phyloP scores from a whole-genome alignment of 1,140 invertebrate species.

The Drosophila nigromelanica region DNA sequence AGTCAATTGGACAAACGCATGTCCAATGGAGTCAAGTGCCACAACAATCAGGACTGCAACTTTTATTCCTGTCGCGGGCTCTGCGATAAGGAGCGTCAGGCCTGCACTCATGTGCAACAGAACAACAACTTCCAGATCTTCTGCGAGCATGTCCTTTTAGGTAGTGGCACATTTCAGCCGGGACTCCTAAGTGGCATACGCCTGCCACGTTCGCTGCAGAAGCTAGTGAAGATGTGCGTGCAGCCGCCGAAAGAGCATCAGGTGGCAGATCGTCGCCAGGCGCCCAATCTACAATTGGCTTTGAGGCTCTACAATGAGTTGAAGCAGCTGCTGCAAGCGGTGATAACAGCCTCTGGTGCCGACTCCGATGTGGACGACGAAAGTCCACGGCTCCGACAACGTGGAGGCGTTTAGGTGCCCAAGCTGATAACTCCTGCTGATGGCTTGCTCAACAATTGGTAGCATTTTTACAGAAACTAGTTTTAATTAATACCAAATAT shows the following conservation, averaged over 20 bases:
- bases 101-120: constrained; percentile 71
- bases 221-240: constrained; percentile 66
- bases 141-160: constrained; percentile 67
- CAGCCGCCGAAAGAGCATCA: constrained; percentile 71
- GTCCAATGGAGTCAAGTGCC: constrained; percentile 62
- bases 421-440: constrained; percentile 17
- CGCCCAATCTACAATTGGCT: constrained; percentile 66
- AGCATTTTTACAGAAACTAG: constrained; percentile 50
- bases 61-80: constrained; percentile 70
- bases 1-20: constrained; percentile 74
- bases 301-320: constrained; percentile 73
- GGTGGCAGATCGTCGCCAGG: constrained; percentile 53
- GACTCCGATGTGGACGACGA: constrained; percentile 35
- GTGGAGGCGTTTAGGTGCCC: constrained; percentile 14
- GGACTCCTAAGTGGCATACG: constrained; percentile 67
- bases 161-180: constrained; percentile 65
- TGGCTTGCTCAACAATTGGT: constrained; percentile 38
- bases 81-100: constrained; percentile 55
- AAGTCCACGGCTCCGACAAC: constrained; percentile 19
- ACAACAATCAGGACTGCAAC: constrained; percentile 61
- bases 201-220: constrained; percentile 53
- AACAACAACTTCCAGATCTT: constrained; percentile 81
- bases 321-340: constrained; percentile 69
- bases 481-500: constrained; percentile 41
- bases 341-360: constrained; percentile 54